Evolutionary conservation across 2,797 vertebrate genomes (phyloP).

Genomic region (Sebastes taczanowskii): DNA sequence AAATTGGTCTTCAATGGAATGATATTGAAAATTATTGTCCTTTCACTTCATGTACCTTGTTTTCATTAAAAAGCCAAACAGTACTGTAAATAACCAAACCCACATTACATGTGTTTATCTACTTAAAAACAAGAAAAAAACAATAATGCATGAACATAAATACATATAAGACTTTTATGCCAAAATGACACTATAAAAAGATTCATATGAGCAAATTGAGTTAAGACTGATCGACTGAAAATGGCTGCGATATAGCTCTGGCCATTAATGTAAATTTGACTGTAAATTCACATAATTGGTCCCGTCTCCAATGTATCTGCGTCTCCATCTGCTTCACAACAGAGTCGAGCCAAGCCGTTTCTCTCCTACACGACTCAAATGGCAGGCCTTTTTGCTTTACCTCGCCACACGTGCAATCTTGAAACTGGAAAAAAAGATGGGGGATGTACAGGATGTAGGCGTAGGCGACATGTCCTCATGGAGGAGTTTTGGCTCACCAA

Average conservation of each 20-base stretch:
- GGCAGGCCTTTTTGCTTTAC: conserved; percentile 59
- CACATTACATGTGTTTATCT: conserved; percentile 76
- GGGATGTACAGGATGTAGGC: conserved; percentile 69
- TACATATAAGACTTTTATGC: conserved; percentile 80
- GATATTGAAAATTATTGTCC: conserved; percentile 46
- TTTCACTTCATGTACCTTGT: conserved; percentile 49
- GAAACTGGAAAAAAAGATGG: conserved; percentile 56
- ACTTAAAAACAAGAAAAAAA: conserved; percentile 63
- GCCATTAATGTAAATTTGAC: conserved; percentile 56
- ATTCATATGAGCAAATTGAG: conserved; percentile 62
- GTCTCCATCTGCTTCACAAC: conserved; percentile 67
- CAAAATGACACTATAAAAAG: conserved; percentile 79
- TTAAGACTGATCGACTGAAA: conserved; percentile 70
- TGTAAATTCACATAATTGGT: conserved; percentile 76
- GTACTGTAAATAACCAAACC: conserved; percentile 69
- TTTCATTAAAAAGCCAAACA: conserved; percentile 65
- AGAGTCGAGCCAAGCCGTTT: conserved; percentile 58
- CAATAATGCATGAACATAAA: conserved; percentile 80
- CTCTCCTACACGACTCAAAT: conserved; percentile 64
- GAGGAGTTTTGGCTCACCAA: conserved; percentile 81
- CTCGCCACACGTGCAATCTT: conserved; percentile 57
- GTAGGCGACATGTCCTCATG: conserved; percentile 82
- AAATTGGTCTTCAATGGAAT: conserved; percentile 60
- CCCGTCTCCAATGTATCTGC: conserved; percentile 63
- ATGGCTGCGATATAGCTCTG: conserved; percentile 54